Base-by-base conservation (phyloP, 2,113 vertebrate species). In the Scytalopus superciliaris region DNA sequence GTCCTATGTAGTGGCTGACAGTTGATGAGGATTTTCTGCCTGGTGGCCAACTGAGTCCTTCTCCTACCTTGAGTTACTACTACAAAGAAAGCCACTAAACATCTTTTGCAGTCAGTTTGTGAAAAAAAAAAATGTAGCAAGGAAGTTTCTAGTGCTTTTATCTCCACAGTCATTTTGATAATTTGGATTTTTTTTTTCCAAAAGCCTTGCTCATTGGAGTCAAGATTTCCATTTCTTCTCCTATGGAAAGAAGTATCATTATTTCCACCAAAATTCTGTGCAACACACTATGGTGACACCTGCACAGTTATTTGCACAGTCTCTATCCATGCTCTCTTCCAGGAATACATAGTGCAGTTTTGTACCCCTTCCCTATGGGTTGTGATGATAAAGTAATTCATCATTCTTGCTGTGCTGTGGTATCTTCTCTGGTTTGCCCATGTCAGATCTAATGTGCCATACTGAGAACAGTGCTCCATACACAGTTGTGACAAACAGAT, bases 211-310 rank as follows among this genome's bases (percentile, higher is more conserved):
- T 69, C 59, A 45, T 9, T 52, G 33, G 40, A 69, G n/a, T 10
- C 37, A 75, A 56, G 30, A 45, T 23, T 5, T 3, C 22, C 31
- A 4, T 37, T 86, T 83, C 22, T 44, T 87, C 28, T 37, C 8
- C n/a, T 63, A 0, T 3, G 3, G 53, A 57, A 57, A 0, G 0
- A 28, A 16, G 23, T 50, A 8, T 44, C 5, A 15, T 22, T 73
- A 3, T 74, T 94, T 75, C 30, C 45, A 75, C 28, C 28, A 70
- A 50, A 27, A 28, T 35, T 70, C 40, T 70, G 8, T 70, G 14
- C 12, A 39, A 57, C 15, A 55, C 8, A 10, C 30, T 49, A 4
- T 30, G 30, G 6, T 70, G 15, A 47, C 14, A 62, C 3, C 25
- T 67, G 30, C 45, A 67, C 52, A 57, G 23, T 18, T 59, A 17